Evolutionary conservation across 2,113 vertebrate genomes (phyloP).

Genomic region (Falco punctatus): DNA sequence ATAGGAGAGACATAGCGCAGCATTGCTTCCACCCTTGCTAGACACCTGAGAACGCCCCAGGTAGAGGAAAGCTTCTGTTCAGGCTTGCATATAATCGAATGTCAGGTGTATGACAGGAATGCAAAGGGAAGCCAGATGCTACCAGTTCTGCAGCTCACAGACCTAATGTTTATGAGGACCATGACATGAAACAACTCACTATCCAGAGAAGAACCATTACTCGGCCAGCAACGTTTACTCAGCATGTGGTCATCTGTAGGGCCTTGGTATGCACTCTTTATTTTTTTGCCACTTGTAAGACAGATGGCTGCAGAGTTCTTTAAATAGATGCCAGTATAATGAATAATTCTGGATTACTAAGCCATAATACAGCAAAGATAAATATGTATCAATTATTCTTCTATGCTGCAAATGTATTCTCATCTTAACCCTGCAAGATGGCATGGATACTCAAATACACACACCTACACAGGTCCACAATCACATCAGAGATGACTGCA

Average conservation of each 20-base stretch:
- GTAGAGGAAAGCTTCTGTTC: constrained; percentile 22
- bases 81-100: not conserved
- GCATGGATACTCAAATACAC: not conserved
- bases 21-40: not conserved
- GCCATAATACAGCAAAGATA: not conserved
- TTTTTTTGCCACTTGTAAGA: not conserved
- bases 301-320: not conserved
- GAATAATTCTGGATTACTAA: not conserved
- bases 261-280: not conserved
- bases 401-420: not conserved
- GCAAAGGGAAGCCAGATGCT: not conserved
- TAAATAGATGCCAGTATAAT: not conserved
- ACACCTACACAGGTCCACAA: not conserved
- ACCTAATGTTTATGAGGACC: not conserved
- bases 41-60: not conserved
- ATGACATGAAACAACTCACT: not conserved
- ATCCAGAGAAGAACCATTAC: not conserved
- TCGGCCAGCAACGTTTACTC: not conserved
- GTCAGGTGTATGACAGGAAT: not conserved
- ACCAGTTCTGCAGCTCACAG: constrained; percentile 39
- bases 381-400: not conserved
- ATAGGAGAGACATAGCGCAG: not conserved
- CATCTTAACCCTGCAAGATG: not conserved
- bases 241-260: not conserved
- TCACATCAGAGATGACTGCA: not conserved